phyloP scores from a whole-genome alignment of 1,140 invertebrate species.

The Mamestra configurata region DNA sequence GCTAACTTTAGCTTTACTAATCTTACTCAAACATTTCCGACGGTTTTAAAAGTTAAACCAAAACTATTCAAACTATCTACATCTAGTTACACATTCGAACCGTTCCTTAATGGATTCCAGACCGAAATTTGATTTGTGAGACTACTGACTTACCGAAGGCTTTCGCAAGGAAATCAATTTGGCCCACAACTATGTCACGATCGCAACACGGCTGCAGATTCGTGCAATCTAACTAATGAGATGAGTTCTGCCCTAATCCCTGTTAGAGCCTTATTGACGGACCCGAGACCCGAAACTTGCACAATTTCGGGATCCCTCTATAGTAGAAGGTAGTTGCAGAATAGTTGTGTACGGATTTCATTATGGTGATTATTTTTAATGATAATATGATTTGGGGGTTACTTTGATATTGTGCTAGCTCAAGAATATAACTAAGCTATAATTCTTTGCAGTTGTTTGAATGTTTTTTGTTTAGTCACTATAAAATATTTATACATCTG shows the following conservation, averaged over 20 bases:
- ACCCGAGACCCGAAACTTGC: conserved; percentile 64
- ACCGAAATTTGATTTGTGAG: conserved; percentile 29
- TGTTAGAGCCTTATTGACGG: conserved; percentile 65
- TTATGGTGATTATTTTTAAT: conserved; percentile 21
- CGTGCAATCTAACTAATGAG: conserved; percentile 67
- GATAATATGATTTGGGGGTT: not conserved
- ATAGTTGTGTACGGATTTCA: conserved; percentile 21
- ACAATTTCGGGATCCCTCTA: conserved; percentile 18
- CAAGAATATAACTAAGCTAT: not conserved
- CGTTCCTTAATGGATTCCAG: conserved; percentile 22
- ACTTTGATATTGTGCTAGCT: not conserved
- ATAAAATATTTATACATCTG: too few relatives aligned
- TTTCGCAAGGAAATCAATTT: conserved; percentile 38
- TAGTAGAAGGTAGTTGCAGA: conserved; percentile 10
- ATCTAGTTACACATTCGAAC: conserved; percentile 4
- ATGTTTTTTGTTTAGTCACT: too few relatives aligned
- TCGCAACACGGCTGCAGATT: conserved; percentile 51
- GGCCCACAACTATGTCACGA: conserved; percentile 44
- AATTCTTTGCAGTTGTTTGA: too few relatives aligned
- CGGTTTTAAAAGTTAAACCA: not conserved
- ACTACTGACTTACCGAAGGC: conserved; percentile 29
- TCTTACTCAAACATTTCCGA: not conserved
- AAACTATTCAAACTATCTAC: conserved; percentile 1
- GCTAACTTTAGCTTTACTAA: not conserved
- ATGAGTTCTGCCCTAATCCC: conserved; percentile 65